phyloP scores from a whole-genome alignment of 2,113 vertebrate species.

The Origma solitaria region DNA sequence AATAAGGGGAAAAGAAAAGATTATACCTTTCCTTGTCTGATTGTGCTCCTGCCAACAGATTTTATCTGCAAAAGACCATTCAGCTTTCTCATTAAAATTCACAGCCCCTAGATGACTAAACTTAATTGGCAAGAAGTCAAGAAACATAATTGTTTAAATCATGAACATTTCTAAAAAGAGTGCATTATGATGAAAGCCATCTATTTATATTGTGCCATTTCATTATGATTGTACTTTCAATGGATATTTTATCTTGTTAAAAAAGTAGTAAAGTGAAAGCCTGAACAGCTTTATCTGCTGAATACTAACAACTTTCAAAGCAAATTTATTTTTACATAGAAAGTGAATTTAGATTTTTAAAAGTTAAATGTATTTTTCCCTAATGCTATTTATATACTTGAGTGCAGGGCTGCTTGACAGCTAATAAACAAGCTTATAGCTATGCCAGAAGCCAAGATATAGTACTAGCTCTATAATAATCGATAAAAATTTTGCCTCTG shows the following conservation, averaged over 20 bases:
- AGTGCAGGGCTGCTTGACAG: not conserved
- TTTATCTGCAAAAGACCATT: conserved; percentile 65
- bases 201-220: conserved; percentile 56
- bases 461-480: not conserved
- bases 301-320: not conserved
- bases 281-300: conserved; percentile 3
- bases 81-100: conserved; percentile 69
- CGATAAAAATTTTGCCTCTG: not conserved
- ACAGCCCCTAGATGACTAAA: conserved; percentile 51
- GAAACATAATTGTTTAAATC: conserved; percentile 70
- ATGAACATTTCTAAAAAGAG: conserved; percentile 62
- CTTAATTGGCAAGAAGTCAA: conserved; percentile 67
- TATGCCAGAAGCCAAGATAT: not conserved
- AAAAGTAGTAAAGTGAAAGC: conserved; percentile 30
- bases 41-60: conserved; percentile 57
- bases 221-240: conserved; percentile 40
- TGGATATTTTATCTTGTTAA: not conserved
- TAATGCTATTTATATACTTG: conserved; percentile 13
- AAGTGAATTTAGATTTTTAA: not conserved
- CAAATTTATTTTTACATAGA: not conserved
- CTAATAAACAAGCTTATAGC: conserved; percentile 33
- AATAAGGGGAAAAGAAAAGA: conserved; percentile 44
- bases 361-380: conserved; percentile 3
- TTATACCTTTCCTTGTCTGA: conserved; percentile 58
- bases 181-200: conserved; percentile 53